Evolutionary conservation across 2,797 vertebrate genomes (phyloP), one percentile per base, ranked within the genome.

Genomic region (Ambastaia sidthimunki): DNA sequence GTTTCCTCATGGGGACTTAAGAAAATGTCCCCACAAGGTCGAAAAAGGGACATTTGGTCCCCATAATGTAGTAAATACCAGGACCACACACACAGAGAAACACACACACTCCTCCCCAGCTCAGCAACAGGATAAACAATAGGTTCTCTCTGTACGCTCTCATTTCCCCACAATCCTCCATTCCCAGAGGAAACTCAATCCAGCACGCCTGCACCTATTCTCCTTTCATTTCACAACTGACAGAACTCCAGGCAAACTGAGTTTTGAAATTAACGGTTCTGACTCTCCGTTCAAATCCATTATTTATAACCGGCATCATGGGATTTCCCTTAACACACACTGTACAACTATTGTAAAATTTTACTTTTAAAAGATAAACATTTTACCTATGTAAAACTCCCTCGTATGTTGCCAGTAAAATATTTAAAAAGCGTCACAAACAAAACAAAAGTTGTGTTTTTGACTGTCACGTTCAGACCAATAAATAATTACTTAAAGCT

Each of bases 171-270:
- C 83, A 85, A 87, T 81, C 74, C 86, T 78, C 76, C 85, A 85
- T 80, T 88, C 86, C 82, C 79, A 91, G 91, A 94, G 86, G 93
- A 90, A 94, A 93, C 92, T 86, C 82, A 92, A 93, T 94, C 91
- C 91, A 91, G 89, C 92, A 92, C 90, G 92, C 90, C 93, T 91
- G 93, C 94, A 94, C 92, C 95, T 95, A 95, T 94, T 94, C 93
- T 93, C 91, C 93, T 94, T 82, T 94, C 92, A 95, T 95, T 94
- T 95, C 92, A 93, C 92, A 90, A 94, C 89, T 90, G 83, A 92
- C 89, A 92, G 90, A 95, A 93, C 90, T 87, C 93, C 79, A 79
- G 68, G 73, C 70, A 67, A 69, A 80, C 74, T 72, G 80, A 86
- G 57, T 81, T 76, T 55, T 60, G 54, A 84, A 82, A 86, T 84